A percentile compares a stretch with the other conserved stretches of the same genome.
Evolutionary conservation across 2,113 vertebrate species (phyloP).

Genomic region (Pelvicachromis taeniatus): DNA sequence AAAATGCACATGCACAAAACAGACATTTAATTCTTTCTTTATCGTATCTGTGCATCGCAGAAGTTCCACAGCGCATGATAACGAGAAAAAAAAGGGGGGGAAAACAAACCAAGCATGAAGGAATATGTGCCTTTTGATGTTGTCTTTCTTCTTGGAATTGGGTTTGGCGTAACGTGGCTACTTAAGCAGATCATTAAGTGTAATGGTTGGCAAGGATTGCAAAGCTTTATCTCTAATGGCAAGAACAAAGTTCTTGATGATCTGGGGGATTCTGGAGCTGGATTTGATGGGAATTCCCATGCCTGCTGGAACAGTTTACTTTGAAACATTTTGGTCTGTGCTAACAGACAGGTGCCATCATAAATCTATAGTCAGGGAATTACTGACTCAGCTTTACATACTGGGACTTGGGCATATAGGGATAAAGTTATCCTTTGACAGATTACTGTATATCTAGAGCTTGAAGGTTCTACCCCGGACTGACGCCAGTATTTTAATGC

Average conservation of each 20-base stretch:
- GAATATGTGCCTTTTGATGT: conserved; percentile 56
- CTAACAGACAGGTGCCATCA: conserved; percentile 69
- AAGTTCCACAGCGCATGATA: conserved; percentile 15
- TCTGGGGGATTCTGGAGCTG: conserved; percentile 65
- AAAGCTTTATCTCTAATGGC: conserved; percentile 64
- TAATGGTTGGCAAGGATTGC: conserved; percentile 69
- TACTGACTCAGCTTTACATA: conserved; percentile 42
- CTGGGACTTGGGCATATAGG: conserved; percentile 8
- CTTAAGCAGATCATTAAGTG: conserved; percentile 70
- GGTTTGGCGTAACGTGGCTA: conserved; percentile 54
- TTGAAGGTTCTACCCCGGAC: neutral
- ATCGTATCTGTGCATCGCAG: conserved; percentile 30
- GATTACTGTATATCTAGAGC: conserved; percentile 27
- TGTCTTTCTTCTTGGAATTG: conserved; percentile 50
- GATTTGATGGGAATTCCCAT: conserved; percentile 66
- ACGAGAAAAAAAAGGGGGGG: neutral
- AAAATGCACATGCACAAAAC: conserved; percentile 7
- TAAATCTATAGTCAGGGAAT: conserved; percentile 48
- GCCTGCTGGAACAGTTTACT: conserved; percentile 53
- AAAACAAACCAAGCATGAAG: conserved; percentile 25
- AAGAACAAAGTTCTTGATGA: conserved; percentile 69
- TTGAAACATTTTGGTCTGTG: conserved; percentile 42
- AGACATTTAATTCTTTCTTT: conserved; percentile 27
- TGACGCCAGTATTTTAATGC: neutral
- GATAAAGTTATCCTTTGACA: conserved; percentile 39